Percentiles rank a stretch among this genome's conserved stretches.
Conservation (phyloP, 2,888 invertebrate genomes). For the Boloria selene region DNA sequence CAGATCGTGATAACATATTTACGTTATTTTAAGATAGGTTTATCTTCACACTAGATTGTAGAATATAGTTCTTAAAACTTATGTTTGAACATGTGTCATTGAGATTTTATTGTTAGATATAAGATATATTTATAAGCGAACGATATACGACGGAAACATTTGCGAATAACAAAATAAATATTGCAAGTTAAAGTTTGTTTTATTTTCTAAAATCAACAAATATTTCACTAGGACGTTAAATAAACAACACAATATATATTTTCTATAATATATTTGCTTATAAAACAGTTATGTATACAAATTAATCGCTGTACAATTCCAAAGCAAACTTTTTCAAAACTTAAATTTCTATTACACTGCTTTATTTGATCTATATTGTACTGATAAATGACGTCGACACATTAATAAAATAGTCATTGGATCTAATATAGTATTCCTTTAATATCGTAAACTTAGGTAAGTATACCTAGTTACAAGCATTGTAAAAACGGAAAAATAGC, state of each 20-base stretch:
- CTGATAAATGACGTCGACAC: constrained; percentile 25
- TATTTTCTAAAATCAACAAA: constrained; percentile 1
- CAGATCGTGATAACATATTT: not conserved
- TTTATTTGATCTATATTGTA: constrained; percentile 31
- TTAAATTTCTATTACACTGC: constrained; percentile 42
- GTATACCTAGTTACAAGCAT: constrained; percentile 31
- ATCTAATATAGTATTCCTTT: constrained; percentile 35
- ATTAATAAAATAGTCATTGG: constrained; percentile 37
- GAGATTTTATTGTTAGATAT: not conserved
- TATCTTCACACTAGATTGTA: no score
- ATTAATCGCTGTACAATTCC: constrained; percentile 71
- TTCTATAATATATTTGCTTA: constrained; percentile 53
- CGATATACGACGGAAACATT: constrained; percentile 7
- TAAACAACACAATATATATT: constrained; percentile 30
- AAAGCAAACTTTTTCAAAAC: constrained; percentile 59
- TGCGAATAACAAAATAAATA: constrained; percentile 17
- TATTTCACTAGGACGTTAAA: not conserved
- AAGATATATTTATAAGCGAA: constrained; percentile 8
- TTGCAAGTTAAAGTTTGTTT: constrained; percentile 11
- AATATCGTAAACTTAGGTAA: constrained; percentile 7
- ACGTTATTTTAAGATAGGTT: not conserved
- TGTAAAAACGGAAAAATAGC: constrained; percentile 18
- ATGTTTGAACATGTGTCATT: not conserved
- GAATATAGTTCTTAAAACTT: not conserved
- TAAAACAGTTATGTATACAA: constrained; percentile 75